Evolutionary conservation across 2,888 invertebrate species (phyloP), one percentile per base, ranked within the genome.

Genomic region (Apamea anceps): DNA sequence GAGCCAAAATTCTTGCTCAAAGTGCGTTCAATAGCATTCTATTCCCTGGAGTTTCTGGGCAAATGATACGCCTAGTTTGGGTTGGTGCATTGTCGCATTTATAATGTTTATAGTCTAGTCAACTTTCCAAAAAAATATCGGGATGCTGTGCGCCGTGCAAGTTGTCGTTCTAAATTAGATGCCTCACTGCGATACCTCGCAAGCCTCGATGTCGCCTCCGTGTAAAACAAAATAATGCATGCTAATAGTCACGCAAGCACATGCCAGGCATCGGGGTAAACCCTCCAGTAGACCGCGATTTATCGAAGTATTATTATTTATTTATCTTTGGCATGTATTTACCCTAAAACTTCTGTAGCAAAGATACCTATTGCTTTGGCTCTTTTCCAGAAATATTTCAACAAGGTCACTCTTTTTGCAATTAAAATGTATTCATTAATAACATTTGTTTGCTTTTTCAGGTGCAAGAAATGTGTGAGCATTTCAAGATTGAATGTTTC

Each of bases 391-490:
- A 8, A 25, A 10, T 37, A 62, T 62, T 32, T 18, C 32, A n/a
- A 18, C 3, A 37, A 51, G 2, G 6, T 1, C 12, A 48, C 48
- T n/a, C 6, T 32, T 18, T 13, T 48, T 73, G 25, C 15, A 48
- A 6, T 18, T 25, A 71, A 51, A 2, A 15, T 32, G n/a, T 48
- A 32, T 45, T 48, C 8, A 28, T 28, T n/a, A 62, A 48, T 51
- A 25, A 51, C 32, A 42, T 15, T n/a, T 4, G 4, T 51, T 77
- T 77, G 48, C 77, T 76, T 48, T 97, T 97, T 60, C 96, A 99
- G 99, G 99, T 99, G n/a, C 98, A 98, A 90, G 99, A 99, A 96
- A 99, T 99, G 99, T 99, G 99, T 94, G 97, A 98, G 85, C 99
- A 99, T 96, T 99, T 99, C 96, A 98, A 98, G 91, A 99, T 99